Evolutionary conservation across 92 coral and sea anemone species (phyloP), one percentile per base, ranked within the genome.

Genomic region (Actinostola sp.): DNA sequence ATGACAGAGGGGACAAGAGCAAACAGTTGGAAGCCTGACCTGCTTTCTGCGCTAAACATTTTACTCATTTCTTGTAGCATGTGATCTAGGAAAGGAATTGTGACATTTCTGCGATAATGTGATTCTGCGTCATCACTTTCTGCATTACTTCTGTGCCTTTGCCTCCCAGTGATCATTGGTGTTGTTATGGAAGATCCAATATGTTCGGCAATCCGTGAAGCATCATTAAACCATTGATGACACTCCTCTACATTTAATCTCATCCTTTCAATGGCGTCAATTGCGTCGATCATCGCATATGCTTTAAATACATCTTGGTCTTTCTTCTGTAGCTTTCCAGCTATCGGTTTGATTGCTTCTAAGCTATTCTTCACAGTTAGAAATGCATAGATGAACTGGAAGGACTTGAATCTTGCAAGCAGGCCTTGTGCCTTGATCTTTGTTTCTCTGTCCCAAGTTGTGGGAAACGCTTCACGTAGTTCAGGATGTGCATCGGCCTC

Each of bases 151-250:
- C 82, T 49, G 16, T 82, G 73, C 60, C 16, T 55, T 67, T 81
- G 82, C 65, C 80, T 59, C 58, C 71, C 79, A 24, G 78, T 72
- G 60, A 75, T 78, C 64, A 83, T 55, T 66, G 86, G 80, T 53
- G 48, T 51, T 72, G 63, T 44, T 59, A 67, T 63, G 31, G 49
- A 56, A 46, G 58, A 30, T 14, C 66, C 85, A 66, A 65, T 55
- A 71, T 66, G 75, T 65, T 58, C 78, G 52, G 82, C 72, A 53
- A 82, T 70, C 44, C 66, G 48, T 28, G 67, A 69, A 12, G 73
- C 60, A 41, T 82, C 77, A 45, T 82, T 73, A 63, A 67, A 82
- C 86, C 86, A 81, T 45, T 55, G 8, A 21, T 78, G 84, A 43
- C 67, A 81, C 67, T 81, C 73, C 20, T 56, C 20, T 25, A 48